phyloP scores from a whole-genome alignment of 1,140 invertebrate genomes.

The Orchesella cincta region DNA sequence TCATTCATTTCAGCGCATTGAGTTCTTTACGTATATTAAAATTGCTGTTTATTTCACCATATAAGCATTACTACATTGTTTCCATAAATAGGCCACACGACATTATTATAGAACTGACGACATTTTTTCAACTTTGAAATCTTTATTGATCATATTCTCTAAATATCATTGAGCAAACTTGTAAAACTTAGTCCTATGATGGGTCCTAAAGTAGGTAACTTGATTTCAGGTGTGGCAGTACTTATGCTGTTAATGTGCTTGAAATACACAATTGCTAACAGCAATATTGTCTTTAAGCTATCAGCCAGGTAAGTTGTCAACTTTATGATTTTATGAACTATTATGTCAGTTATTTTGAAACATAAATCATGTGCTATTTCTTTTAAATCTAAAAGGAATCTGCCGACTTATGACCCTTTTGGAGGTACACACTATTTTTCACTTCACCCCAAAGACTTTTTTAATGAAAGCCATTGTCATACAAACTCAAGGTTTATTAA shows the following conservation, averaged over 20 bases:
- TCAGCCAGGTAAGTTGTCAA: slow-evolving; percentile 1
- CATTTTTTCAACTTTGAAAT: too few species aligned
- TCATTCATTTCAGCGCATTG: too few species aligned
- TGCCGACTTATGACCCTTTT: not conserved
- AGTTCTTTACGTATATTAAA: too few species aligned
- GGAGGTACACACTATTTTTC: not conserved
- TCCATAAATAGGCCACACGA: too few species aligned
- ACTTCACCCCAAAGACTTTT: not conserved
- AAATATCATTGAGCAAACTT: too few species aligned
- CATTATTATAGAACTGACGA: too few species aligned
- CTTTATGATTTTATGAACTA: not conserved
- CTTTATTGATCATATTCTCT: too few species aligned
- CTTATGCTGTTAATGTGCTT: not conserved
- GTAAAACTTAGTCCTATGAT: too few species aligned
- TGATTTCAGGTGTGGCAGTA: too few species aligned
- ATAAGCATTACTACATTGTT: too few species aligned
- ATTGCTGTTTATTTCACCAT: too few species aligned
- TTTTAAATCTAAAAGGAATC: not conserved
- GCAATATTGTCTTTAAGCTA: not conserved
- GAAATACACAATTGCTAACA: not conserved
- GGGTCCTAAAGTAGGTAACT: too few species aligned
- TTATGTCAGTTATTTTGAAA: not conserved
- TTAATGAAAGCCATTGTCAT: not conserved
- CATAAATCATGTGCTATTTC: not conserved
- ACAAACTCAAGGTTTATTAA: not conserved